Evolutionary conservation across 2,797 vertebrate species (phyloP), one percentile per base, ranked within the genome.

Genomic region (Chiroxiphia lanceolata): DNA sequence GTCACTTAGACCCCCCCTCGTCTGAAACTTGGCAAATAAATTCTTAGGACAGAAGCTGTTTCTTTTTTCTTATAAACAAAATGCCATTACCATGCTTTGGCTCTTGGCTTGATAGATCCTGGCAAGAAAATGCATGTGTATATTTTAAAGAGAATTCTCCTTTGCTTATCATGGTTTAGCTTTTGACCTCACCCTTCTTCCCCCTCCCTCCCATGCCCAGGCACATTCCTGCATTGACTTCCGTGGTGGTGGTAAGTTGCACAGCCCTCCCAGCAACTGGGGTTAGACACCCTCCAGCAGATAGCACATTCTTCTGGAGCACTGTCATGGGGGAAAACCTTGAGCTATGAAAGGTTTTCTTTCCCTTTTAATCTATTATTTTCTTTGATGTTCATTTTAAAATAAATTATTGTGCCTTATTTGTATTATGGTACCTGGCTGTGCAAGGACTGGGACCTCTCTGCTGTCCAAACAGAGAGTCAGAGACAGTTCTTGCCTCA

Each of bases 391-490:
- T 94, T 87, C 9, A 72, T 78, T 86, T 91, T 91, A 72, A 89
- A 94, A 93, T 91, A 91, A 93, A 95, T 94, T 90, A 88, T 93
- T 85, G 26, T 38, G 54, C 47, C 85, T 86, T 91, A 61, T 95
- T 94, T 96, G 83, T 94, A 72, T 94, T 85, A 92, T 2, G 5
- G 92, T 94, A 95, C 94, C 95, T 94, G 89, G 89, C 76, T 95
- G 84, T 89, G 71, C 75, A 85, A 91, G 87, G 87, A 59, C 85
- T 68, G 29, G 71, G 83, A 93, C 69, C 31, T 31, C 69, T 94
- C 89, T 83, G 61, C 94, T 95, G 89, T 97, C 94, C 85, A 94
- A 97, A 96, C 89, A 93, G 42, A 87, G 81, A 95, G 65, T 92
- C 84, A 91, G 80, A 96, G 89, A 93, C 89, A 95, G 87, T 88